Evolutionary conservation across 2,113 vertebrate species (phyloP).

Genomic region (Podarcis cretensis): DNA sequence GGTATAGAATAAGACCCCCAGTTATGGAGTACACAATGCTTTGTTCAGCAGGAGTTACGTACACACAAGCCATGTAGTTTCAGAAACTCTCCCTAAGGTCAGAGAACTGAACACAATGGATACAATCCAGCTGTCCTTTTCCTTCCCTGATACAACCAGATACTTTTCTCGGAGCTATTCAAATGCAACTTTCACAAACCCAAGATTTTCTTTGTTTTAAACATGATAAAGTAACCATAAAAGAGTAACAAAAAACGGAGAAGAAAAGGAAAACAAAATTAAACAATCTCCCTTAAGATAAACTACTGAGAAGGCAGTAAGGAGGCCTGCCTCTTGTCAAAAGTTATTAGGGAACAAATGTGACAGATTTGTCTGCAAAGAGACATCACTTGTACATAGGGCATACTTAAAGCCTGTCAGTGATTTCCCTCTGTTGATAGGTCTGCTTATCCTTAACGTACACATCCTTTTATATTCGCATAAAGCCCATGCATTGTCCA

Average conservation of each 20-base stretch:
- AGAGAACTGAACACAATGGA: neutral
- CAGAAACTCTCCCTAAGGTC: neutral
- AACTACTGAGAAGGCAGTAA: slow-evolving; percentile 9
- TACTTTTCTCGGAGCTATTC: neutral
- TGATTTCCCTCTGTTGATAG: slow-evolving; percentile 46
- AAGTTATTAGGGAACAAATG: slow-evolving; percentile 47
- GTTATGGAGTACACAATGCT: neutral
- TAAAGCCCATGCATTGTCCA: neutral
- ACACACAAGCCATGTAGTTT: neutral
- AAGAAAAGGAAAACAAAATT: neutral
- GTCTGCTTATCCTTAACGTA: slow-evolving; percentile 39
- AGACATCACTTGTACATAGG: slow-evolving; percentile 44
- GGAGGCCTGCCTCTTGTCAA: slow-evolving; percentile 50
- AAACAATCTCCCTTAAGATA: slow-evolving; percentile 47
- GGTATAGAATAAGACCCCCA: neutral
- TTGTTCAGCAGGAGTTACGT: fast-evolving
- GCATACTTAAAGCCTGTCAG: slow-evolving; percentile 39
- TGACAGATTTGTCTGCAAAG: slow-evolving; percentile 49
- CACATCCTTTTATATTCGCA: neutral
- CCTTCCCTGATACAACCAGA: slow-evolving; percentile 16
- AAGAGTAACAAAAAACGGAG: neutral
- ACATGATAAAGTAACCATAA: slow-evolving; percentile 2
- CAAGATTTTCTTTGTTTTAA: slow-evolving; percentile 9
- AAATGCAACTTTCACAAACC: slow-evolving; percentile 19
- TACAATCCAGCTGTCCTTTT: slow-evolving; percentile 44